Conservation (phyloP, 2,113 vertebrate genomes). For the Xyliphius kryptos region DNA sequence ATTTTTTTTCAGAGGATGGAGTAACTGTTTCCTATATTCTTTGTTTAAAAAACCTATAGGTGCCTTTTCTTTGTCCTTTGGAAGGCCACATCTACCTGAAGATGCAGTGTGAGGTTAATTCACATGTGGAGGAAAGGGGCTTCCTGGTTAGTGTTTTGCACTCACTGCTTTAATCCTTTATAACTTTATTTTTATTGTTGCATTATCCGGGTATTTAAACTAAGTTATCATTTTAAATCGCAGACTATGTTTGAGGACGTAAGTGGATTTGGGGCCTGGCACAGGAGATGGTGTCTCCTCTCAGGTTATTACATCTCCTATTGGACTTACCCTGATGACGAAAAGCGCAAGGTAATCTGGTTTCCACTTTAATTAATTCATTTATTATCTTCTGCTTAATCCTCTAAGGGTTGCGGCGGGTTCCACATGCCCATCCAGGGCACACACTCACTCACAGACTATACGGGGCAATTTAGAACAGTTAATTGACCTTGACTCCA, state of each 20-base stretch:
- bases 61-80: conserved; percentile 85
- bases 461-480: too few relatives aligned
- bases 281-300: conserved; percentile 89
- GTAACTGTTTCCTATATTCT: background rate
- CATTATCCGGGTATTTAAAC: background rate
- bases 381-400: too few relatives aligned
- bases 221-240: too few relatives aligned
- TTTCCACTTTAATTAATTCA: too few relatives aligned
- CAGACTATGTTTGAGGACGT: conserved; percentile 99
- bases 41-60: conserved; percentile 54
- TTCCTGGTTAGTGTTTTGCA: conserved; percentile 78
- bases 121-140: conserved; percentile 79
- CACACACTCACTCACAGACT: too few relatives aligned
- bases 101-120: conserved; percentile 87
- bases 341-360: conserved; percentile 82
- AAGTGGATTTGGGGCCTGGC: conserved; percentile 95
- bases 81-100: conserved; percentile 88
- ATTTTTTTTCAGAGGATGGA: background rate
- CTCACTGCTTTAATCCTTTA: background rate
- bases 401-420: too few relatives aligned
- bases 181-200: background rate
- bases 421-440: too few relatives aligned
- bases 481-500: too few relatives aligned
- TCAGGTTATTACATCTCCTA: conserved; percentile 92
- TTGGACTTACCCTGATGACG: conserved; percentile 96